Evolutionary conservation across 2,888 invertebrate species (phyloP).

Genomic region (Paralinhomoeus sp.): DNA sequence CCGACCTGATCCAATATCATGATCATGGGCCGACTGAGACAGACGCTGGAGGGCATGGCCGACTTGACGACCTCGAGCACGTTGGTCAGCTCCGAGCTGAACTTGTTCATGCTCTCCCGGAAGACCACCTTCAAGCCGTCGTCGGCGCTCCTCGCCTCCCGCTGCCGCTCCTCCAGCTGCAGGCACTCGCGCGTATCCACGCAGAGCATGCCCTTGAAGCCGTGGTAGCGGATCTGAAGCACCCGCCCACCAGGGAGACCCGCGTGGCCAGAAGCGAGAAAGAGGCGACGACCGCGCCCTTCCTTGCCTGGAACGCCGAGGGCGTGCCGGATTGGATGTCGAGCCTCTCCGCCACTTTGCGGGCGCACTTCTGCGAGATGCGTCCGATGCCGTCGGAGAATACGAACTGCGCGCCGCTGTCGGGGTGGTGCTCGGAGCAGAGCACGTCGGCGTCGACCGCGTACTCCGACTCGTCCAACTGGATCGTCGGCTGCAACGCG

Average conservation of each 20-base stretch:
- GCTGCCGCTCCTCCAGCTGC: neutral
- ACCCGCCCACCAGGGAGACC: no score
- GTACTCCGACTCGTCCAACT: no score
- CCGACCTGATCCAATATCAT: conserved; percentile 19
- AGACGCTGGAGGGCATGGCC: conserved; percentile 16
- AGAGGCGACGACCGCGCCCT: neutral
- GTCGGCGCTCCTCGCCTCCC: neutral
- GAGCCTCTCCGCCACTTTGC: no score
- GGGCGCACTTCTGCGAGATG: no score
- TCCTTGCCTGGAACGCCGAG: conserved; percentile 4
- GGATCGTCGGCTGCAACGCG: no score
- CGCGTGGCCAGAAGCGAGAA: no score
- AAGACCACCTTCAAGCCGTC: neutral
- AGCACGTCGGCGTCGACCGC: no score
- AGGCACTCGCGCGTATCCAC: conserved; percentile 10
- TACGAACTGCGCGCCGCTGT: conserved; percentile 8
- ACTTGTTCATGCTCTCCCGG: conserved; percentile 8
- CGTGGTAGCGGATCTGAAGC: no score
- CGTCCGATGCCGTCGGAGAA: conserved; percentile 18
- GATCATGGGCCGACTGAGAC: conserved; percentile 24
- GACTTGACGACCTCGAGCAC: conserved; percentile 13
- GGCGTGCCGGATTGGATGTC: no score
- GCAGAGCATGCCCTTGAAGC: conserved; percentile 21
- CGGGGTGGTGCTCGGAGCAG: no score
- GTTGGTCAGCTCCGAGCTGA: conserved; percentile 3